Percentiles rank a stretch among this genome's conserved stretches.
Conservation (phyloP, 1,140 invertebrate genomes). For the Drosophila suzukii region DNA sequence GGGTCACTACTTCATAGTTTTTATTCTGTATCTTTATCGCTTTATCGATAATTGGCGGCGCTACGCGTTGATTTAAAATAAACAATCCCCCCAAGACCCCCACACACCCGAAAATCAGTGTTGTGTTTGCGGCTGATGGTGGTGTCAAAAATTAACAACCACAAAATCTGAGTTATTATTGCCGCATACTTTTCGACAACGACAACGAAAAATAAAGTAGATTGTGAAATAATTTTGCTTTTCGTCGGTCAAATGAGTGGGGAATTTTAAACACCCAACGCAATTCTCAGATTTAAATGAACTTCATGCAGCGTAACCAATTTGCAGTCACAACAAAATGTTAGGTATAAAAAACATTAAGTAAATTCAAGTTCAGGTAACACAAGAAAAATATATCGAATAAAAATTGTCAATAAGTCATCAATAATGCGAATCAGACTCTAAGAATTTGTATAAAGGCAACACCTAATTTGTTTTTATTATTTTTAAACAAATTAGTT, state of each 20-base stretch:
- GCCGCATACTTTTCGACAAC: slow-evolving; percentile 58
- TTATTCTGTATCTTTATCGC: slow-evolving; percentile 48
- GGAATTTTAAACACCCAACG: background rate
- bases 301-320: background rate
- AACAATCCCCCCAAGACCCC: slow-evolving; percentile 37
- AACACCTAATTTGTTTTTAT: too few relatives aligned
- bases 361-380: too few relatives aligned
- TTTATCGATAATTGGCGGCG: slow-evolving; percentile 67
- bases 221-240: slow-evolving; percentile 30
- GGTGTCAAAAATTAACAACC: slow-evolving; percentile 75
- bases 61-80: slow-evolving; percentile 65
- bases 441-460: too few relatives aligned
- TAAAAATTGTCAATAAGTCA: too few relatives aligned
- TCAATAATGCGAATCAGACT: too few relatives aligned
- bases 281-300: background rate
- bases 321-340: background rate
- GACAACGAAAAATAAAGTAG: slow-evolving; percentile 31
- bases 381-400: too few relatives aligned
- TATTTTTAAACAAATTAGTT: too few relatives aligned
- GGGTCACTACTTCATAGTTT: slow-evolving; percentile 48
- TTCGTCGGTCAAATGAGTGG: background rate
- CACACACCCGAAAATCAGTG: slow-evolving; percentile 25
- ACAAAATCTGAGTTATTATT: slow-evolving; percentile 78
- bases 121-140: slow-evolving; percentile 64
- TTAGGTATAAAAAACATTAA: background rate